Base-by-base conservation (phyloP, 2,888 invertebrate genomes). In the Rhagonycha fulva region DNA sequence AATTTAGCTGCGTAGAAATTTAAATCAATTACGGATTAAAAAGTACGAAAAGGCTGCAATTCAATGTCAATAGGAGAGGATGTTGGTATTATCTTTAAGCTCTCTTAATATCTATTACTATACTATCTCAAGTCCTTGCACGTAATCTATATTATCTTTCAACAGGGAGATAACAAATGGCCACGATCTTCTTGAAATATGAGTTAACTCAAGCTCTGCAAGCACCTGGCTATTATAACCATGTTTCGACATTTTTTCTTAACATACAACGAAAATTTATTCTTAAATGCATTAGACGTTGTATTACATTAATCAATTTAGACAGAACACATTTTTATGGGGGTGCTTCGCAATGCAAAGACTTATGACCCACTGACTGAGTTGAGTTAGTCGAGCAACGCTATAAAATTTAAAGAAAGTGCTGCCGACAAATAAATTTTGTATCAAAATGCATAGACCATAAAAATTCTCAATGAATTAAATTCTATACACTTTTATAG, bases 141-240 rank as follows among this genome's bases (percentile, higher is more conserved):
- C 83, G 83, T 82, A 82, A 83, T 83, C 83, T 83, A 82, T 83
- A 83, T 82, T 82, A 83, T 83, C 82, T 83, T 83, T 83, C 83
- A 83, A 81, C 82, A 81, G 81, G 77, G 75, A 76, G 80, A 81
- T 83, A 82, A 83, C 82, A 82, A 83, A 83, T 82, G 82, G 79
- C 80, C 80, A 75, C 79, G 81, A 81, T 82, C 80, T 78, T 75
- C 72, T 78, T 83, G 82, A 83, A 81, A 81, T 82, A 82, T 82
- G 70, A 77, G 75, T 76, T 75, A 80, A 80, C 72, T 77, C 78
- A 74, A 73, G 79, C 72, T 74, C 72, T 78, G 26, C 73, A 32
- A 73, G 70, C 62, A 72, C 60, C 60, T 72, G 62, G 69, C 47
- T 19, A 68, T 75, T 77, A 62, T 71, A 69, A 66, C 68, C 66